These are phyloP conservation scores for Caenorhabditis sp. DNA, from an alignment of 2,888 invertebrate genomes.

Conservation along the genomic window DNA sequence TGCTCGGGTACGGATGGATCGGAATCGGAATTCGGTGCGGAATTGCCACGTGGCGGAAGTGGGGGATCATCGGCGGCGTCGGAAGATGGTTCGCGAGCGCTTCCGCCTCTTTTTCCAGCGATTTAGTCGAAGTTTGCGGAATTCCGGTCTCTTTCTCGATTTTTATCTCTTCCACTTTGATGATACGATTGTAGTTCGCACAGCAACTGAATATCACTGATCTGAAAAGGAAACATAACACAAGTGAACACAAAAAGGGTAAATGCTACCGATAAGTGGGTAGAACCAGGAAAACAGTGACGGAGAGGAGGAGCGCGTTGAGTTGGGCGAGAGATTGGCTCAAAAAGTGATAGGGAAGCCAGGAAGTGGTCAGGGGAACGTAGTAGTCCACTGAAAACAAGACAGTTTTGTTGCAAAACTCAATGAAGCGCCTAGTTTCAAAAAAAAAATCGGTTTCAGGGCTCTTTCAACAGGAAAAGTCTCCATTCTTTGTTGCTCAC, in stretches of 20 bases:
- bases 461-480: too few species aligned
- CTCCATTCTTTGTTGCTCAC: too few species aligned
- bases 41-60: conserved; percentile 24
- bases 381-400: conserved; percentile 49
- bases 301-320: conserved; percentile 39
- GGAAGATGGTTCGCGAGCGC: conserved; percentile 12
- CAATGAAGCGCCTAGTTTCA: neutral
- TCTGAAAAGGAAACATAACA: conserved; percentile 6
- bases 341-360: conserved; percentile 45
- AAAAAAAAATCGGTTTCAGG: too few species aligned
- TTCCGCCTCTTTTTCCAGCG: conserved; percentile 34
- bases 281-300: conserved; percentile 42
- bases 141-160: conserved; percentile 8
- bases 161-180: conserved; percentile 37
- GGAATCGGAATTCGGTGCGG: conserved; percentile 23
- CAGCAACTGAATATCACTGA: conserved; percentile 29
- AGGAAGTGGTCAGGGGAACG: conserved; percentile 33
- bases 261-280: conserved; percentile 43
- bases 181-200: conserved; percentile 27
- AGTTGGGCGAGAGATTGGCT: conserved; percentile 41
- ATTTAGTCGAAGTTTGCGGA: neutral
- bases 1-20: neutral
- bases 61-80: neutral
- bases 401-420: neutral
- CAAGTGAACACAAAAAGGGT: neutral